phyloP scores from a whole-genome alignment of 2,113 vertebrate genomes.

The Oryctolagus cuniculus region DNA sequence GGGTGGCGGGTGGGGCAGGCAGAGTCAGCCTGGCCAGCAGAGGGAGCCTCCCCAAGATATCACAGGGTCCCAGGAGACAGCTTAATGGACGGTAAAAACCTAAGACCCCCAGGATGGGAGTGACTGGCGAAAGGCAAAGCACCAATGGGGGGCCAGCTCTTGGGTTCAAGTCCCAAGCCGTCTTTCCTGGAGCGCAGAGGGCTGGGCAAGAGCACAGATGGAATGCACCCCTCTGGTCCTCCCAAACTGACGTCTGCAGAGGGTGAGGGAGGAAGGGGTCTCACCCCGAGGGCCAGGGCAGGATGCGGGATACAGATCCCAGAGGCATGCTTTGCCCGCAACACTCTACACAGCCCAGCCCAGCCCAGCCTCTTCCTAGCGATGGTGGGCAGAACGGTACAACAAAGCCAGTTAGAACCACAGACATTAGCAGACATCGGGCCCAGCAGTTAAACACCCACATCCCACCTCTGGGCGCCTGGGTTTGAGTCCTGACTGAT shows the following conservation, averaged over 20 bases:
- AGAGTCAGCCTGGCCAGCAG: not conserved
- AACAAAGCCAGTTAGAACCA: not conserved
- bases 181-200: not conserved
- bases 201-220: not conserved
- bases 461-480: too few species aligned
- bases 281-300: too few species aligned
- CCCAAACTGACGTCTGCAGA: not conserved
- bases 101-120: not conserved
- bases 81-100: slow-evolving; percentile 2
- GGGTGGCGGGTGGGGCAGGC: slow-evolving; percentile 10
- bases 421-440: not conserved
- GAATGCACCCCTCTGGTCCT: not conserved
- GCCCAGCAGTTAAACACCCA: too few species aligned
- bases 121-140: not conserved
- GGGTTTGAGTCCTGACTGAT: too few species aligned
- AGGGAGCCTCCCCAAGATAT: not conserved
- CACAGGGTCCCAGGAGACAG: not conserved
- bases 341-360: not conserved
- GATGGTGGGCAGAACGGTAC: not conserved
- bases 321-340: not conserved
- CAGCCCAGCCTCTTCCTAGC: not conserved
- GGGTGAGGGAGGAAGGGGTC: not conserved
- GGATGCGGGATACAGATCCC: not conserved
- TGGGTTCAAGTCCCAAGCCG: not conserved
- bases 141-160: not conserved